phyloP scores from a whole-genome alignment of 2,888 invertebrate genomes.

The Cheilosia scutellata region DNA sequence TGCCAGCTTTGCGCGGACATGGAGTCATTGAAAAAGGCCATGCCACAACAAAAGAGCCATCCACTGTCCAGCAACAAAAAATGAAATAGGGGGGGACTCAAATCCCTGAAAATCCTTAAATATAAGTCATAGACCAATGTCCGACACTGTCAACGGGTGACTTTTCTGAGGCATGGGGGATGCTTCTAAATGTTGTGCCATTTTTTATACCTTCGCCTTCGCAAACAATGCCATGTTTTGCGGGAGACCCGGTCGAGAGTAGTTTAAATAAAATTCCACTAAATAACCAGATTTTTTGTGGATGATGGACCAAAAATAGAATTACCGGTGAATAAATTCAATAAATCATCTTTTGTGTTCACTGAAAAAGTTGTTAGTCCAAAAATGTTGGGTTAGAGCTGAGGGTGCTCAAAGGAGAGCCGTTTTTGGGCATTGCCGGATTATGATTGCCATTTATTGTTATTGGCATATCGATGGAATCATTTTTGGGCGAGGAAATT shows the following conservation, averaged over 20 bases:
- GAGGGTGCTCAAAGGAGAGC: conserved; percentile 11
- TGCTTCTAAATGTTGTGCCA: conserved; percentile 61
- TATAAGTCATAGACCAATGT: conserved; percentile 47
- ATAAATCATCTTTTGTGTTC: conserved; percentile 66
- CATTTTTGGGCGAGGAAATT: conserved; percentile 51
- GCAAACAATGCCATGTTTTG: not conserved
- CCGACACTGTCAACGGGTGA: conserved; percentile 49
- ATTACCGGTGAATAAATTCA: conserved; percentile 74
- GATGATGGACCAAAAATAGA: conserved; percentile 70
- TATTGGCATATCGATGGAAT: conserved; percentile 69
- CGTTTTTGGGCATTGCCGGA: conserved; percentile 31
- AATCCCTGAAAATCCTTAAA: conserved; percentile 63
- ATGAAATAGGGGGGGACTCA: conserved; percentile 13
- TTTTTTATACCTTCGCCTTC: conserved; percentile 47
- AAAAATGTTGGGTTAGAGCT: conserved; percentile 1
- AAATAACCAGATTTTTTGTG: conserved; percentile 74
- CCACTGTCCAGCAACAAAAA: conserved; percentile 25
- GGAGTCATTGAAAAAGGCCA: conserved; percentile 51
- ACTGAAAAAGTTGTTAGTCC: conserved; percentile 24
- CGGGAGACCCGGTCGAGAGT: conserved; percentile 36
- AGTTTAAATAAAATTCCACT: conserved; percentile 75
- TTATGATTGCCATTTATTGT: conserved; percentile 72
- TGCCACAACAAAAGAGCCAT: conserved; percentile 63
- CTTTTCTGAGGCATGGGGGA: conserved; percentile 12
- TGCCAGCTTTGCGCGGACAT: conserved; percentile 55